Conservation (phyloP, 2,888 invertebrate genomes). For the Clistopyga incitator region DNA sequence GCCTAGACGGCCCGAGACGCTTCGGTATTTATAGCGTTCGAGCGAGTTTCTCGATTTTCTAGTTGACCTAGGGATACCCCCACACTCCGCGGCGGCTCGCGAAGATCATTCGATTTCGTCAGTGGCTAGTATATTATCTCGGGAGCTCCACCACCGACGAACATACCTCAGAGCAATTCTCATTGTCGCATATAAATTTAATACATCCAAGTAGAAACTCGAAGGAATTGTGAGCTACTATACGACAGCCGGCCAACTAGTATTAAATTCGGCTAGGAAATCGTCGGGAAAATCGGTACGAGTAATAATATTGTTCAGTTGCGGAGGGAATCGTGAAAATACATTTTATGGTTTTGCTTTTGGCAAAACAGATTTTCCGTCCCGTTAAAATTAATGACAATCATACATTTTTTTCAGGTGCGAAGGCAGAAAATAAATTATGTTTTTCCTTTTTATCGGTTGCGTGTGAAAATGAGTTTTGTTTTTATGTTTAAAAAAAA, state of each 20-base stretch:
- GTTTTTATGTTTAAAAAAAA: too few relatives aligned
- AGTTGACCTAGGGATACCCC: constrained; percentile 65
- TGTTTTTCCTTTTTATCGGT: too few relatives aligned
- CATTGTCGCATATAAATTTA: constrained; percentile 65
- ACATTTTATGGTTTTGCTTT: too few relatives aligned
- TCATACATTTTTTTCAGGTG: too few relatives aligned
- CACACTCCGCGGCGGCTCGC: constrained; percentile 37
- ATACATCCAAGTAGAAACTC: not conserved
- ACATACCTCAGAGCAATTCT: constrained; percentile 65
- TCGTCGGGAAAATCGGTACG: not conserved
- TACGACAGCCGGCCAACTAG: not conserved
- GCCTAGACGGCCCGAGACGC: constrained; percentile 62
- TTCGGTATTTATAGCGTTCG: constrained; percentile 64
- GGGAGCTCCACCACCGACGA: constrained; percentile 36
- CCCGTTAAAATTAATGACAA: too few relatives aligned
- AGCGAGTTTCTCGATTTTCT: constrained; percentile 68
- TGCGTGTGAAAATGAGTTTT: too few relatives aligned
- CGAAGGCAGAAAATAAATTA: too few relatives aligned
- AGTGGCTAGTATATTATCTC: constrained; percentile 50
- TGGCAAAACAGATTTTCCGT: too few relatives aligned
- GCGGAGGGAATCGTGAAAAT: too few relatives aligned
- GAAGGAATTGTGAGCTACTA: not conserved
- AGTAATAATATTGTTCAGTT: too few relatives aligned
- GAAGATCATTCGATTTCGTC: constrained; percentile 64
- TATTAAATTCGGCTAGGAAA: not conserved